Percentiles rank a stretch among this genome's conserved stretches.
Evolutionary conservation across 2,888 invertebrate genomes (phyloP).

Genomic region (Leptinotarsa tumamoca): DNA sequence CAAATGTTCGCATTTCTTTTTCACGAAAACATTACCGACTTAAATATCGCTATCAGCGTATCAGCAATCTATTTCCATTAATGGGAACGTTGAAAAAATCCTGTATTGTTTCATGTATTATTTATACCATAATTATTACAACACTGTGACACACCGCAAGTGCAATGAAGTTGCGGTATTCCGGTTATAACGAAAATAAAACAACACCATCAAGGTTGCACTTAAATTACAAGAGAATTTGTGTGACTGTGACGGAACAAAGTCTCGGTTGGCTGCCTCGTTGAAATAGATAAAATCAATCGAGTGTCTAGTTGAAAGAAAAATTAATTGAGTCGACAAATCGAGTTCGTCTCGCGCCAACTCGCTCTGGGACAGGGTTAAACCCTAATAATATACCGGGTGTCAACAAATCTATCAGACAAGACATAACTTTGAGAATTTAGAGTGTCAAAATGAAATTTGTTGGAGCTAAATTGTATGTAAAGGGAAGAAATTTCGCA

Average conservation of each 20-base stretch:
- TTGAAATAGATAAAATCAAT: conserved; percentile 45
- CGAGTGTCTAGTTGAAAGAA: conserved; percentile 36
- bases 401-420: too few relatives aligned
- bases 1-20: neutral
- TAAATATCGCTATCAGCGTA: neutral
- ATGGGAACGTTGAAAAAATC: neutral
- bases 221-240: conserved; percentile 49
- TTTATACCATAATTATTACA: conserved; percentile 21
- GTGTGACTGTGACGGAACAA: conserved; percentile 46
- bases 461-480: too few relatives aligned
- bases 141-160: conserved; percentile 26
- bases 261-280: conserved; percentile 34
- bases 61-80: neutral
- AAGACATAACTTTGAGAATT: too few relatives aligned
- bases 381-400: too few relatives aligned
- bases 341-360: neutral
- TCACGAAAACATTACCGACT: neutral
- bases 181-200: conserved; percentile 43
- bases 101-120: conserved; percentile 12
- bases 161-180: conserved; percentile 42
- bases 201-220: conserved; percentile 44
- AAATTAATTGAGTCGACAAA: neutral
- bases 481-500: too few relatives aligned
- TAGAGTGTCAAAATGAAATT: too few relatives aligned
- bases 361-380: neutral